Percentiles rank a stretch among this genome's conserved stretches.
These are phyloP conservation scores for Coregonus suidteri DNA, from an alignment of 2,797 vertebrate genomes.

Conservation along the genomic window DNA sequence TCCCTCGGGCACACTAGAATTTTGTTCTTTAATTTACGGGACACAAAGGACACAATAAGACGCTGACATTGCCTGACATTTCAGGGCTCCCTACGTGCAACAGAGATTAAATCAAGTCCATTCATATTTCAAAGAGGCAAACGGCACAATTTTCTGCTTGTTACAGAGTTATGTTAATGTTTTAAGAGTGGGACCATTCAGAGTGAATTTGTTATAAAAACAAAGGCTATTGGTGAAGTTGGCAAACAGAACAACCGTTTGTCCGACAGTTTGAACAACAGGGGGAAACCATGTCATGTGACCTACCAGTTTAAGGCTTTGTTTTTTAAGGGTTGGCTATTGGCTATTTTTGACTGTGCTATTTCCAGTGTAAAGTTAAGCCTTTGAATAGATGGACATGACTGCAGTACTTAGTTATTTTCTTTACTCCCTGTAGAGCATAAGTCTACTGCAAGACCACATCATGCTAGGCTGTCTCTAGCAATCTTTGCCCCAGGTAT, in stretches of 20 bases:
- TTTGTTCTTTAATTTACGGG: constrained; percentile 45
- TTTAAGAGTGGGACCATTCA: not conserved
- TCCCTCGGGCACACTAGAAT: constrained; percentile 20
- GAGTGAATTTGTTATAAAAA: not conserved
- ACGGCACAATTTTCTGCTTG: constrained; percentile 16
- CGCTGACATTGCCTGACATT: constrained; percentile 23
- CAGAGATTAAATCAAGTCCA: constrained; percentile 35
- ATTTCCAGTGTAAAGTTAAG: not conserved
- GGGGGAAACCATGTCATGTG: not conserved
- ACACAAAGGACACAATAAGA: constrained; percentile 37
- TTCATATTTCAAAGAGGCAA: constrained; percentile 30
- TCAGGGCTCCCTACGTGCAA: constrained; percentile 17
- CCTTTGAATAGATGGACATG: not conserved
- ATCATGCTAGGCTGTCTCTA: too few species aligned
- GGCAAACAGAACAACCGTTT: not conserved
- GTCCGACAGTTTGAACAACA: too few species aligned
- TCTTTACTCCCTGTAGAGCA: not conserved
- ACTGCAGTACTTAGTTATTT: not conserved
- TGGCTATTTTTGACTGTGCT: not conserved
- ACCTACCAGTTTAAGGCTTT: not conserved
- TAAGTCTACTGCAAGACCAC: not conserved
- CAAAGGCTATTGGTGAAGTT: not conserved
- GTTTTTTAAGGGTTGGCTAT: not conserved
- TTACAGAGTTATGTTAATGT: not conserved
- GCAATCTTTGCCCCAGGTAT: not conserved